A percentile compares a stretch with the other conserved stretches of the same genome.
phyloP scores from a whole-genome alignment of 2,888 invertebrate species.

The Spicauda simplicius region DNA sequence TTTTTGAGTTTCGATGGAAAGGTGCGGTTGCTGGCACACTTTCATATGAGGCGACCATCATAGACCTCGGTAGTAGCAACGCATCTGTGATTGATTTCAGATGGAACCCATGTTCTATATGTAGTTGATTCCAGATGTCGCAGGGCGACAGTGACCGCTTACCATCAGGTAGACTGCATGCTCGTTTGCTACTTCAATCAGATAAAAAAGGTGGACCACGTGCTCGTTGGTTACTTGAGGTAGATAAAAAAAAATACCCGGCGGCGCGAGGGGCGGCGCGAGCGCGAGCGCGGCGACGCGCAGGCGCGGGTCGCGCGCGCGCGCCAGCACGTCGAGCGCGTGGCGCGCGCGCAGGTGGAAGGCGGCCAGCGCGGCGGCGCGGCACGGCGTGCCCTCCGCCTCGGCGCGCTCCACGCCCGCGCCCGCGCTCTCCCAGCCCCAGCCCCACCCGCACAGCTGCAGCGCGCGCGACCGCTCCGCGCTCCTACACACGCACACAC shows the following conservation, averaged over 20 bases:
- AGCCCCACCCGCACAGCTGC: conserved; percentile 95
- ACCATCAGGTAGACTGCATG: no score
- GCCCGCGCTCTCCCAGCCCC: conserved; percentile 87
- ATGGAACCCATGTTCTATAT: no score
- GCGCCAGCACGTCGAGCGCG: conserved; percentile 94
- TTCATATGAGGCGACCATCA: no score
- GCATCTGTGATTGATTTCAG: no score
- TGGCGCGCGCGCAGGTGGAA: conserved; percentile 94
- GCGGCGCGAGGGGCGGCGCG: conserved; percentile 91
- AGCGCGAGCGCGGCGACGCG: conserved; percentile 86
- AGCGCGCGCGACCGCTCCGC: conserved; percentile 92
- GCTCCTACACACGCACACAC: conserved; percentile 67
- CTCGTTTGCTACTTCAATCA: no score
- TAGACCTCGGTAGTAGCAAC: no score
- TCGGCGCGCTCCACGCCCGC: conserved; percentile 86
- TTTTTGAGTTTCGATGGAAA: no score
- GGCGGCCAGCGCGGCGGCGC: conserved; percentile 96
- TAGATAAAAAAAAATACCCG: conserved; percentile 51
- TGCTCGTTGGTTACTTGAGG: no score
- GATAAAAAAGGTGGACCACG: no score
- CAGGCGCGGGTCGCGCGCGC: conserved; percentile 80
- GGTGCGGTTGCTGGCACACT: no score
- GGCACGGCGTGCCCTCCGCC: conserved; percentile 88
- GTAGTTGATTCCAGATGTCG: no score
- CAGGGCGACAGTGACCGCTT: no score